Conservation (phyloP, 2,797 vertebrate genomes). For the Anabacerthia variegaticeps region DNA sequence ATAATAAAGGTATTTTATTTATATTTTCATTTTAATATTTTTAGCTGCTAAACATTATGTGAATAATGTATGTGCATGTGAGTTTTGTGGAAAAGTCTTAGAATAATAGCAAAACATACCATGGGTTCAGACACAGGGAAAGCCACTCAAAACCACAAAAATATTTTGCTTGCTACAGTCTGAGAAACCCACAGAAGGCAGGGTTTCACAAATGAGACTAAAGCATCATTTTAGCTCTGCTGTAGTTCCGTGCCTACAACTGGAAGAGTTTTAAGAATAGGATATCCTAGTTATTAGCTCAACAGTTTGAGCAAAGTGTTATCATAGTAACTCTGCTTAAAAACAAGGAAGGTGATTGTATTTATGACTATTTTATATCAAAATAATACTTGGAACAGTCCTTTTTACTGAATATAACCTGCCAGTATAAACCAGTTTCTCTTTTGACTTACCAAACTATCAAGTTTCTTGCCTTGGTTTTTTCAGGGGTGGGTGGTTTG, state of each 20-base stretch:
- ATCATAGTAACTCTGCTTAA: background rate
- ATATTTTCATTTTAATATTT: conserved; percentile 44
- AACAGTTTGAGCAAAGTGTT: background rate
- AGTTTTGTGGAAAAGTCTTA: background rate
- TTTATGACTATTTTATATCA: background rate
- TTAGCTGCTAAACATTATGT: background rate
- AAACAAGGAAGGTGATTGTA: background rate
- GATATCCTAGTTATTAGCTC: background rate
- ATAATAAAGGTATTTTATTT: conserved; percentile 79
- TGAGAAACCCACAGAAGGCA: background rate
- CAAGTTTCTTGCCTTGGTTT: background rate
- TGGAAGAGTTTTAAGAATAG: background rate
- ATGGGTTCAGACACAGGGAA: background rate
- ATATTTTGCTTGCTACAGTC: background rate
- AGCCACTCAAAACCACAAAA: conserved; percentile 12
- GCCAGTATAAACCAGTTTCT: background rate
- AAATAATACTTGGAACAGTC: background rate
- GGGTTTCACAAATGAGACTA: background rate
- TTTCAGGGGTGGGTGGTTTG: background rate
- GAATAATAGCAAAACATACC: background rate
- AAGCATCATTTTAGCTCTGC: background rate
- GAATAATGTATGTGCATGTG: background rate
- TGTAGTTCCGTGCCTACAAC: background rate
- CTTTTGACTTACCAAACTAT: background rate
- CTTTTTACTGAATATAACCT: background rate